Evolutionary conservation across 92 coral and sea anemone species (phyloP), one percentile per base, ranked within the genome.

Genomic region (Bergia sp.): DNA sequence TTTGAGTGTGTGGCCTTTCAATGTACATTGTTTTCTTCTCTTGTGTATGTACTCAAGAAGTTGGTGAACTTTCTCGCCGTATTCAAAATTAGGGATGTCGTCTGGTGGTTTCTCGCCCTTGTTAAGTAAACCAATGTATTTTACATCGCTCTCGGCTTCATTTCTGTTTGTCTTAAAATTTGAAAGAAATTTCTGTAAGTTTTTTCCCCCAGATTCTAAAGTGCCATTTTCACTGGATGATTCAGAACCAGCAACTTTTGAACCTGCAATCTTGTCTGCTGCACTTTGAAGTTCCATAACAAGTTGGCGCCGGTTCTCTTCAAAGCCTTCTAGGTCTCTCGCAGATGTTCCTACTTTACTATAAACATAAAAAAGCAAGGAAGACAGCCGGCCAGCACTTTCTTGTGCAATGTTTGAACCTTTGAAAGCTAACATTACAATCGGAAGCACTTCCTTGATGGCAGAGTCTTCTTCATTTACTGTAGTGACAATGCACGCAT

Each of bases 241-340:
- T 45, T 79, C 83, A 50, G 37, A 37, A 37, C 66, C 41, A 55
- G 83, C 83, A 53, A 79, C 83, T 36, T 79, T 79, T 79, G 69
- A 79, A 21, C 67, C 83, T 23, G 83, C 83, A 21, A 79, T 55
- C 65, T 79, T 79, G 65, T 50, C 65, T n/a, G 83, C 69, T 9
- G 83, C 83, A 79, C 16, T 50, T n/a, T 79, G 83, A 79, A 79
- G 83, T 53, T 79, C 83, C 65, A 79, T 55, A n/a, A 79, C 65
- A 79, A 79, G 83, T 50, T 79, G 83, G 8, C 65, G 83, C 37
- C 83, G 83, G 42, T 79, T 77, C n/a, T 77, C 81, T 45, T 77
- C 81, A 77, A 77, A 77, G 29, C 81, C 64, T 77, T 77, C 61
- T 21, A 77, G 81, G 55, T 77, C 81, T 11, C 38, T 43, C 20